Percentiles rank a stretch among this genome's conserved stretches.
These are phyloP conservation scores for Crotalus helleri DNA, from an alignment of 2,113 vertebrate species.

Conservation along the genomic window DNA sequence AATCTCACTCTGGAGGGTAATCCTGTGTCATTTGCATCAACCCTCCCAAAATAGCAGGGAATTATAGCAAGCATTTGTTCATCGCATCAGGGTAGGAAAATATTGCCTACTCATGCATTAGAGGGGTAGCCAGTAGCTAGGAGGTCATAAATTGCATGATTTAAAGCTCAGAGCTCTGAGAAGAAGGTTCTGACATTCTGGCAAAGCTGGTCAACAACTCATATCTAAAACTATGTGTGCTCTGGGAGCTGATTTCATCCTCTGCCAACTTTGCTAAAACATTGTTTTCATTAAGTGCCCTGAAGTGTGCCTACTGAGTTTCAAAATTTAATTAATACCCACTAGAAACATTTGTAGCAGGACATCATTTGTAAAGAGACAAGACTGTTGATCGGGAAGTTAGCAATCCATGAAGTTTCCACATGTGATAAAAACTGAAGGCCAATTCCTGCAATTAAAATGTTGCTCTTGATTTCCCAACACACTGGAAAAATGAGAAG, in stretches of 20 bases:
- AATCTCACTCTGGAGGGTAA: neutral
- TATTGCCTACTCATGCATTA: neutral
- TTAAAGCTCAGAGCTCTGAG: neutral
- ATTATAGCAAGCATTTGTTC: neutral
- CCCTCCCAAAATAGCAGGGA: neutral
- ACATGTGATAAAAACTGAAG: neutral
- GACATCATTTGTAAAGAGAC: neutral
- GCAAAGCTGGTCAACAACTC: neutral
- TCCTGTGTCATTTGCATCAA: neutral
- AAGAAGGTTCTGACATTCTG: neutral
- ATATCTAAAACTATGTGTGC: neutral
- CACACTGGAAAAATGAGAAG: constrained; percentile 39
- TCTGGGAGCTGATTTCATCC: neutral
- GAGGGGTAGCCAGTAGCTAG: neutral
- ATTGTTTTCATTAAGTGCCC: neutral
- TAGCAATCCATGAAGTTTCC: constrained; percentile 19
- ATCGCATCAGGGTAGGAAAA: neutral
- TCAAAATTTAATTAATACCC: constrained; percentile 7
- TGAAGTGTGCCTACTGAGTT: neutral
- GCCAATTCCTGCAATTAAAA: neutral
- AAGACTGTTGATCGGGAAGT: neutral
- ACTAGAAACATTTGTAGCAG: neutral
- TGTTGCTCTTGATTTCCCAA: neutral
- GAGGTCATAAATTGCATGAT: neutral
- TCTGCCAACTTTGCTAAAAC: neutral